A percentile compares a stretch with the other conserved stretches of the same genome.
Evolutionary conservation across 2,797 vertebrate genomes (phyloP).

Genomic region (Taenioides sp.): DNA sequence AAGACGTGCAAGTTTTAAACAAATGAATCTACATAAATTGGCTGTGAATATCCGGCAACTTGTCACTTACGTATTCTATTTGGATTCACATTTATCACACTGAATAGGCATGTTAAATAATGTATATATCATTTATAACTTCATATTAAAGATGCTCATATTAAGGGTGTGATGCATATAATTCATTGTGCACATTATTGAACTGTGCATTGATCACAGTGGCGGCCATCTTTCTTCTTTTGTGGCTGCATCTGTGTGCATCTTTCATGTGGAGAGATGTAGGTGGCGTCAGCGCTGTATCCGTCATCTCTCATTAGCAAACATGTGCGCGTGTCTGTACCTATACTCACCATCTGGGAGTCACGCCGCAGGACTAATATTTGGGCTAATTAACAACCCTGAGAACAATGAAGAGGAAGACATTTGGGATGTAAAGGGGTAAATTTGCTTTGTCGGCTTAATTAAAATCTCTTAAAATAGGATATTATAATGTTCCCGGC

Average conservation of each 20-base stretch:
- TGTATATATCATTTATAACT: not conserved
- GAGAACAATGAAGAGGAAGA: conserved; percentile 69
- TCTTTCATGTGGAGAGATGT: conserved; percentile 32
- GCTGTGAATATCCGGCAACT: not conserved
- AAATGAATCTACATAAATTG: no score
- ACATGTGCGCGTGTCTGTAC: conserved; percentile 50
- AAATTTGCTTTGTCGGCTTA: conserved; percentile 75
- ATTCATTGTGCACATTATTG: conserved; percentile 11
- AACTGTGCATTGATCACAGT: conserved; percentile 28
- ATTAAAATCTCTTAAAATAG: conserved; percentile 75
- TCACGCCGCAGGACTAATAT: conserved; percentile 67
- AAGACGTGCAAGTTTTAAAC: no score
- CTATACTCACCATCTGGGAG: conserved; percentile 72
- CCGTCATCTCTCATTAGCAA: conserved; percentile 69
- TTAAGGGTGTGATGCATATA: conserved; percentile 4
- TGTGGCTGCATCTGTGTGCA: conserved; percentile 27
- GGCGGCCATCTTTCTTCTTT: conserved; percentile 21
- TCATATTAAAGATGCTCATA: not conserved
- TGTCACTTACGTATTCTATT: not conserved
- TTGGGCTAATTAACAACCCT: conserved; percentile 74
- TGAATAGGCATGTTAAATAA: not conserved
- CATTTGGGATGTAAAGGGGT: conserved; percentile 65
- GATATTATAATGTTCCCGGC: conserved; percentile 56
- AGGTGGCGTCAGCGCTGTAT: conserved; percentile 44
- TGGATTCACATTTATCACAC: not conserved